phyloP scores from a whole-genome alignment of 2,113 vertebrate genomes.

The Anoura caudifer region DNA sequence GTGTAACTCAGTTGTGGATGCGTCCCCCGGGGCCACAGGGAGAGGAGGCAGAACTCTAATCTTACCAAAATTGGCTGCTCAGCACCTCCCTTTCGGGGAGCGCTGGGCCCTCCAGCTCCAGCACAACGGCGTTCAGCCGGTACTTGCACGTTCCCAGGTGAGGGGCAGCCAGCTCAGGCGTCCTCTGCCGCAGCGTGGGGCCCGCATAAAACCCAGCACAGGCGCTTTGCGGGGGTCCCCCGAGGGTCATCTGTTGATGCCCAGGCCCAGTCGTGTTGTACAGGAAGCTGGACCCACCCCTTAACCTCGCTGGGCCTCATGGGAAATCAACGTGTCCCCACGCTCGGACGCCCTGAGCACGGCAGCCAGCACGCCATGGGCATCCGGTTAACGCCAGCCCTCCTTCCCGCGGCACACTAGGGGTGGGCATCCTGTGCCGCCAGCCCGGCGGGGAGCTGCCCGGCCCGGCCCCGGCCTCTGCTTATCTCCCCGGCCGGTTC shows the following conservation, averaged over 20 bases:
- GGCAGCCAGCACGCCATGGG: accelerated
- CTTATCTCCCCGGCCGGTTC: neutral
- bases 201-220: neutral
- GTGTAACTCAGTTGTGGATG: neutral
- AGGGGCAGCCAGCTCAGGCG: neutral
- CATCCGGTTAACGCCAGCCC: accelerated
- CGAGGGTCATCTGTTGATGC: neutral
- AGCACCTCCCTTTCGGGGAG: neutral
- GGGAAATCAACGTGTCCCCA: accelerated
- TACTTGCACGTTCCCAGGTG: accelerated
- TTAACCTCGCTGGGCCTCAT: neutral
- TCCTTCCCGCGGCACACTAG: neutral
- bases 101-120: neutral
- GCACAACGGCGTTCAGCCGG: neutral
- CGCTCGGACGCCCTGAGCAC: accelerated
- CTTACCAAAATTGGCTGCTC: neutral
- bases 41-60: no score
- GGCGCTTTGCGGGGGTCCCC: neutral
- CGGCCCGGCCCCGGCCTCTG: neutral
- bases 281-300: neutral
- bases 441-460: neutral
- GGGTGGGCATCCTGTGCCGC: neutral
- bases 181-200: accelerated
- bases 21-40: accelerated
- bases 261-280: neutral